A percentile compares a stretch with the other conserved stretches of the same genome.
Conservation (phyloP, 2,888 invertebrate genomes). For the Phyto melanocephala region DNA sequence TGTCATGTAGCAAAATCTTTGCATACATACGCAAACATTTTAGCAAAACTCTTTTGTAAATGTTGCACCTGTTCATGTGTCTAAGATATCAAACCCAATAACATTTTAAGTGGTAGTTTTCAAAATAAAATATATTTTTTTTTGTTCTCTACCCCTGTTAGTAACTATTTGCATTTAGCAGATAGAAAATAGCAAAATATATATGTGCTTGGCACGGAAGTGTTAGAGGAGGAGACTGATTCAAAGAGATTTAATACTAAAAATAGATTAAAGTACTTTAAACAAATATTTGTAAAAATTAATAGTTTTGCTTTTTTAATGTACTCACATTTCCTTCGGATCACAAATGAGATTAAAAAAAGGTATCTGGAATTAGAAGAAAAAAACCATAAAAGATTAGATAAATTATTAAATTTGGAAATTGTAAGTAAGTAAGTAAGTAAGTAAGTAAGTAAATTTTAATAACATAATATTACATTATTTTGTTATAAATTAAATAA, state of each 20-base stretch:
- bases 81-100: slow-evolving; percentile 63
- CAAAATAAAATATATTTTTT: slow-evolving; percentile 3
- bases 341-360: slow-evolving; percentile 8
- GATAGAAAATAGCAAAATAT: not conserved
- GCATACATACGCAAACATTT: not conserved
- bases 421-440: too few relatives aligned
- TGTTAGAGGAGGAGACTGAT: not conserved
- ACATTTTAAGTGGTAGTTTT: slow-evolving; percentile 45
- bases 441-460: too few relatives aligned
- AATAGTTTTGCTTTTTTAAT: not conserved
- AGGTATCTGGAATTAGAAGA: slow-evolving; percentile 45
- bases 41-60: too few relatives aligned
- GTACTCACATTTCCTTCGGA: slow-evolving; percentile 49
- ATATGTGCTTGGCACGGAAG: slow-evolving; percentile 3
- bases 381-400: not conserved
- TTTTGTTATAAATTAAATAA: too few relatives aligned
- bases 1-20: slow-evolving; percentile 1
- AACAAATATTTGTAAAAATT: not conserved
- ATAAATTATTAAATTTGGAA: not conserved
- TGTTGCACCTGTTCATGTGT: slow-evolving; percentile 66
- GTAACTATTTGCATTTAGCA: slow-evolving; percentile 3
- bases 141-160: not conserved
- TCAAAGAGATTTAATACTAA: not conserved
- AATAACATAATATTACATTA: too few relatives aligned
- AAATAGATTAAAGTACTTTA: not conserved